A percentile compares a stretch with the other conserved stretches of the same genome.
phyloP scores from a whole-genome alignment of 2,797 vertebrate species.

The Lophius americanus region DNA sequence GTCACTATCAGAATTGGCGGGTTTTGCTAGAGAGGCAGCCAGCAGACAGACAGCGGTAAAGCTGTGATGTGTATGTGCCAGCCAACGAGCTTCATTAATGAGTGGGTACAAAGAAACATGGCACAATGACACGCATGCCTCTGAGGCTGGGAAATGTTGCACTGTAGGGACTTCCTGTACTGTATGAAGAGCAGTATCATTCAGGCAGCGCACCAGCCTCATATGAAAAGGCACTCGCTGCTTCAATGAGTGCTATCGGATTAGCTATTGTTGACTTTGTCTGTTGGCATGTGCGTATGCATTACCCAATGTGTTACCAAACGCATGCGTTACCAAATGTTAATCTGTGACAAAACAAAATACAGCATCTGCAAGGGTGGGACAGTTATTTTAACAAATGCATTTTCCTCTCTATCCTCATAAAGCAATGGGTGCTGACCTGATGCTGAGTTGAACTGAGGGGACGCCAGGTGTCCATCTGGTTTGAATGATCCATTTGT shows the following conservation, averaged over 20 bases:
- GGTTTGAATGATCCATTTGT: slow-evolving; percentile 31
- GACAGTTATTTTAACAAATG: slow-evolving; percentile 37
- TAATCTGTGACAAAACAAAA: slow-evolving; percentile 66
- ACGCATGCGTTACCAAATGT: slow-evolving; percentile 73
- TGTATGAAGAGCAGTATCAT: slow-evolving; percentile 46
- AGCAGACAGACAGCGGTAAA: slow-evolving; percentile 46
- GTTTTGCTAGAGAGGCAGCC: slow-evolving; percentile 26
- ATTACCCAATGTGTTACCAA: slow-evolving; percentile 72
- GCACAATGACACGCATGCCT: slow-evolving; percentile 53
- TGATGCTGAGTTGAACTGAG: slow-evolving; percentile 34
- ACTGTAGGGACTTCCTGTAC: slow-evolving; percentile 48
- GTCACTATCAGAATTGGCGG: slow-evolving; percentile 43
- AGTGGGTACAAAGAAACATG: slow-evolving; percentile 55
- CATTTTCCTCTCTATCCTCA: slow-evolving; percentile 46
- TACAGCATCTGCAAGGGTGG: slow-evolving; percentile 68
- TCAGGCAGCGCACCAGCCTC: slow-evolving; percentile 53
- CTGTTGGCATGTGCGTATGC: slow-evolving; percentile 25
- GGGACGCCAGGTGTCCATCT: slow-evolving; percentile 42
- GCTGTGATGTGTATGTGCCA: slow-evolving; percentile 43
- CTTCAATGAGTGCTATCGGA: slow-evolving; percentile 52
- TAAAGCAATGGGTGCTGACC: slow-evolving; percentile 40
- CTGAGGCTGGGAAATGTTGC: slow-evolving; percentile 49
- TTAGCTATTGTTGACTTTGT: slow-evolving; percentile 42
- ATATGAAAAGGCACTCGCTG: slow-evolving; percentile 61
- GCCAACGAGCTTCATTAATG: slow-evolving; percentile 57